phyloP scores from a whole-genome alignment of 2,797 vertebrate species.

The Cyprinella venusta region DNA sequence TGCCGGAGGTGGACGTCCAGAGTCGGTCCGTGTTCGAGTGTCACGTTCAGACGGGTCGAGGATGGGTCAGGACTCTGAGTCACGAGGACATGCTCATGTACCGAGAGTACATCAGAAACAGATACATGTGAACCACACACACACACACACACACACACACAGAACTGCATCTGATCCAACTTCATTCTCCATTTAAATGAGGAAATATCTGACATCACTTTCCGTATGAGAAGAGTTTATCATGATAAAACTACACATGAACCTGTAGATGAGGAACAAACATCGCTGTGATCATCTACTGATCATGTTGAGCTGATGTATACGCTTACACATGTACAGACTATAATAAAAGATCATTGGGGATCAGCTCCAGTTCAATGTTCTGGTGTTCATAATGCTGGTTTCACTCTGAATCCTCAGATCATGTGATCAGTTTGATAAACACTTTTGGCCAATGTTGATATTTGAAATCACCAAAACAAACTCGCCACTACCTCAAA shows the following conservation, averaged over 20 bases:
- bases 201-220: not conserved
- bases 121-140: slow-evolving; percentile 55
- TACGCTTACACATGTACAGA: not conserved
- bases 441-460: too few relatives aligned
- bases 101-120: slow-evolving; percentile 65
- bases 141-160: too few relatives aligned
- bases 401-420: too few relatives aligned
- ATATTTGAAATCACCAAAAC: too few relatives aligned
- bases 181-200: not conserved
- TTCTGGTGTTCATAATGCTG: not conserved
- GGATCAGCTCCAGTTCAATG: not conserved
- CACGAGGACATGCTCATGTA: slow-evolving; percentile 88
- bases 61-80: slow-evolving; percentile 82
- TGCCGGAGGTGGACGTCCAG: slow-evolving; percentile 81
- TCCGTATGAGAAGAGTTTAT: not conserved
- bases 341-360: not conserved
- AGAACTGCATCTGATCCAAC: not conserved
- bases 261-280: not conserved
- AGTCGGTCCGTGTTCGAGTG: slow-evolving; percentile 86
- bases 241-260: not conserved
- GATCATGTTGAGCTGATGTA: not conserved
- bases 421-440: too few relatives aligned
- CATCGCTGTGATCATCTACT: not conserved
- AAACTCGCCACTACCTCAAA: too few relatives aligned
- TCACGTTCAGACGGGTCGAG: slow-evolving; percentile 84